phyloP scores from a whole-genome alignment of 2,797 vertebrate species.

The Semotilus atromaculatus region DNA sequence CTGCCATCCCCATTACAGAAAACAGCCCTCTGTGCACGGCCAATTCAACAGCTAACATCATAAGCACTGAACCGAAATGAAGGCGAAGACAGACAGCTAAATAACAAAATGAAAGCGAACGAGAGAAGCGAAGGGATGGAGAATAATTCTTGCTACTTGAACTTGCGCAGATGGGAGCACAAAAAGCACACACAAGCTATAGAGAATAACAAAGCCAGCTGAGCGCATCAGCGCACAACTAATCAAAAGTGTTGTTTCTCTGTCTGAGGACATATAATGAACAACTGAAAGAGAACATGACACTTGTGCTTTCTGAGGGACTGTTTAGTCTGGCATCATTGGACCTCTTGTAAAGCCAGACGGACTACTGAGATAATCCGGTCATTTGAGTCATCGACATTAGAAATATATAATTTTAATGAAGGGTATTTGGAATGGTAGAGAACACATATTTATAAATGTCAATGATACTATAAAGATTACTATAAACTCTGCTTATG shows the following conservation, averaged over 20 bases:
- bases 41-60: conserved; percentile 39
- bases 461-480: too few relatives aligned
- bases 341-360: background rate
- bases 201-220: conserved; percentile 14
- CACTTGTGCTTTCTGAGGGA: background rate
- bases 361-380: background rate
- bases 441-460: too few relatives aligned
- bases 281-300: conserved; percentile 1
- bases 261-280: conserved; percentile 4
- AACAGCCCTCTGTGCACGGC: conserved; percentile 35
- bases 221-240: conserved; percentile 2
- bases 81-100: conserved; percentile 12
- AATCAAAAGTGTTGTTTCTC: conserved; percentile 16
- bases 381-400: background rate
- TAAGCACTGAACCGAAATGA: conserved; percentile 35
- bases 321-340: conserved; percentile 5
- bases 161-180: conserved; percentile 4
- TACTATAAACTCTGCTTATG: too few relatives aligned
- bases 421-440: too few relatives aligned
- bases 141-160: conserved; percentile 16
- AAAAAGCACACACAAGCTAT: background rate
- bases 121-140: background rate
- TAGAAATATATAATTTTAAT: background rate
- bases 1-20: conserved; percentile 37
- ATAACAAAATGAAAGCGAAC: conserved; percentile 16